Base-by-base conservation (phyloP, 2,797 vertebrate genomes). In the Florisuga fusca region DNA sequence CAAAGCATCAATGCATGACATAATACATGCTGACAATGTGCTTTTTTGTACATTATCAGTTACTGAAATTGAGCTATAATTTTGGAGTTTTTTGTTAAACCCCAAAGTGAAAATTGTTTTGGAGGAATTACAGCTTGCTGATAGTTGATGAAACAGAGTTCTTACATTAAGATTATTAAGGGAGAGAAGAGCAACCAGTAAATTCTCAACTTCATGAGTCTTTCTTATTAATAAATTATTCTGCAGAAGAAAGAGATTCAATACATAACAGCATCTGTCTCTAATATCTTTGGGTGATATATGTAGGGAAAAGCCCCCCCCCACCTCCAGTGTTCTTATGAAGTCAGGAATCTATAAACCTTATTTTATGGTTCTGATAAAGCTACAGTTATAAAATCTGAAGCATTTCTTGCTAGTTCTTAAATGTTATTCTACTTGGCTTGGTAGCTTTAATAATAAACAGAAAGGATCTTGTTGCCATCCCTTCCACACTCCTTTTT, bases 1-100 rank as follows among this genome's bases (percentile, higher is more conserved):
- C 29, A 88, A 38, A 78, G 38, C 43, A 53, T 66, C 59, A 33
- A 0, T 54, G 6, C 1, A 0, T 82, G 45, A 6, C 5, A 0
- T 78, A 34, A 57, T 7, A 5, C 3, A 4, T 18, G 3, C 43
- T 75, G 29, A n/a, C 27, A n/a, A 1, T 21, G 10, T 73, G 11
- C 16, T 78, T 81, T 33, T 75, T 38, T 7, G 12, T 84, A 21
- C 8, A 2, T 43, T 62, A 19, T 61, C 34, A 26, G 48, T 84
- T 84, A 66, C 55, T 84, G 77, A 85, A 74, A 63, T 25, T 20
- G 27, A 89, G 63, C 12, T 59, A 6, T 22, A 45, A 46, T 89
- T 89, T 73, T 31, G 21, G 51, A 41, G 46, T 20, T 63, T 87
- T 91, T 46, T 59, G 15, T 72, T n/a, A 76, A 92, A 91, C 68